Evolutionary conservation across 2,888 invertebrate genomes (phyloP).

Genomic region (Chrysolina haemoptera): DNA sequence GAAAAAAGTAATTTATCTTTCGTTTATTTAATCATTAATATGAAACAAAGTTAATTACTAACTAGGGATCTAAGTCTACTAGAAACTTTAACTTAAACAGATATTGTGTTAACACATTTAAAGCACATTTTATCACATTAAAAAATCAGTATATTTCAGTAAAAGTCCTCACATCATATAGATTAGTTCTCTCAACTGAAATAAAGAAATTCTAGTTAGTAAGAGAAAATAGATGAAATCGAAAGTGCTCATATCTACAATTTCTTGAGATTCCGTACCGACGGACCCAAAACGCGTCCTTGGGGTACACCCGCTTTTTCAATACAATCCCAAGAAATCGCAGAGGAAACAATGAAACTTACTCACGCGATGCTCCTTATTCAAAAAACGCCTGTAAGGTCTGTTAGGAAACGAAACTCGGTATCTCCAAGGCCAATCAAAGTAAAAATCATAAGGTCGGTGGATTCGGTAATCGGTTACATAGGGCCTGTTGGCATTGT

Average conservation of each 20-base stretch:
- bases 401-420: slow-evolving; percentile 55
- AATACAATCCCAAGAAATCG: slow-evolving; percentile 7
- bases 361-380: slow-evolving; percentile 56
- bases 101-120: not conserved
- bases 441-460: slow-evolving; percentile 56
- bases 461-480: slow-evolving; percentile 56
- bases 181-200: slow-evolving; percentile 40
- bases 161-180: slow-evolving; percentile 32
- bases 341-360: slow-evolving; percentile 34
- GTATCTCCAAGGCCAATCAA: slow-evolving; percentile 57
- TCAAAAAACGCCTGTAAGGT: slow-evolving; percentile 54
- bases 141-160: not conserved
- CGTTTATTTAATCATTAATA: not conserved
- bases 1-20: not conserved
- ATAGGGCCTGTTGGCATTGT: slow-evolving; percentile 47
- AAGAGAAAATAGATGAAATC: not conserved
- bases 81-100: not conserved
- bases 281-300: not conserved
- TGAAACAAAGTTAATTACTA: not conserved
- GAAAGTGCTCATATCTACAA: not conserved
- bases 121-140: slow-evolving; percentile 14
- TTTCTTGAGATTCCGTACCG: not conserved
- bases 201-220: slow-evolving; percentile 28
- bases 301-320: not conserved
- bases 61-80: not conserved